Evolutionary conservation across 2,113 vertebrate genomes (phyloP).

Genomic region (Alouatta palliata): DNA sequence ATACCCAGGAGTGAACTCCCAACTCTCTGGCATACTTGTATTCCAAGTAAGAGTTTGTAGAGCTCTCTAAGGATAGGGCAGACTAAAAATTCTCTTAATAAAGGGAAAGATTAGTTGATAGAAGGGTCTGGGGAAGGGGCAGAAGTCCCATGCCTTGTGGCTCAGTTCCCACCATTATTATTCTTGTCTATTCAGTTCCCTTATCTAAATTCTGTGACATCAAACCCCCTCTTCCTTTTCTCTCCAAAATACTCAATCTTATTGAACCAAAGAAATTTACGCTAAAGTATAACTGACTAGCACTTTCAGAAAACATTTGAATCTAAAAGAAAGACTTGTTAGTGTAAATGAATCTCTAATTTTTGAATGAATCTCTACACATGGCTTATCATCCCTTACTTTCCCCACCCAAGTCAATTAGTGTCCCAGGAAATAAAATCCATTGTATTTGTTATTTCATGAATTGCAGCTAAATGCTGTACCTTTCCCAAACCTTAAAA

Average conservation of each 20-base stretch:
- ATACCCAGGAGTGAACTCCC: not conserved
- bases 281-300: not conserved
- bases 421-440: not conserved
- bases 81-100: not conserved
- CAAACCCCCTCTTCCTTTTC: not conserved
- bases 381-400: not conserved
- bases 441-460: not conserved
- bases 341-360: not conserved
- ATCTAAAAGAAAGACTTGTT: not conserved
- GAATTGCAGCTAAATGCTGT: not conserved
- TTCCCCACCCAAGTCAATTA: not conserved
- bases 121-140: not conserved
- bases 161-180: not conserved
- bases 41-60: not conserved
- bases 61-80: not conserved
- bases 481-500: slow-evolving; percentile 6
- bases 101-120: not conserved
- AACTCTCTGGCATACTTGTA: not conserved
- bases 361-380: not conserved
- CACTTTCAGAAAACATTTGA: slow-evolving; percentile 9
- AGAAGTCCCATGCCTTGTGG: not conserved
- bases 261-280: not conserved
- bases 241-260: not conserved
- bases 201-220: not conserved
- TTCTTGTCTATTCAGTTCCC: not conserved